Percentiles rank a stretch among this genome's conserved stretches.
phyloP scores from a whole-genome alignment of 2,888 invertebrate species.

The Reticulitermes lucifugus region DNA sequence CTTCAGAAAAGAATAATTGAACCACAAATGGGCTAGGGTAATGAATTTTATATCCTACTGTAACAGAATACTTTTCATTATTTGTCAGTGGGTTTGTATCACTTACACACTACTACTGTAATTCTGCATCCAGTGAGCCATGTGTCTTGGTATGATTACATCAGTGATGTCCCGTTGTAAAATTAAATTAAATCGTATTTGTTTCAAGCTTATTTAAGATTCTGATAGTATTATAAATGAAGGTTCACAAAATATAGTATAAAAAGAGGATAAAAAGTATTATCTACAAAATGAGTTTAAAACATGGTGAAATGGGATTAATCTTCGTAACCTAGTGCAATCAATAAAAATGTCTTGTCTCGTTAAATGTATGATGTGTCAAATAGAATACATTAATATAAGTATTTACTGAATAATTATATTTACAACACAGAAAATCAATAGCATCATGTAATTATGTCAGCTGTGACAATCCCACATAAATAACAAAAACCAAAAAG shows the following conservation, averaged over 20 bases:
- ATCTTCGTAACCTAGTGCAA: constrained; percentile 51
- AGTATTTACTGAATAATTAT: constrained; percentile 48
- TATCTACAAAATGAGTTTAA: constrained; percentile 8
- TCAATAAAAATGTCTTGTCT: constrained; percentile 51
- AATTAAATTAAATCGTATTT: not conserved
- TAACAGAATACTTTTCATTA: not conserved
- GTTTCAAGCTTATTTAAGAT: not conserved
- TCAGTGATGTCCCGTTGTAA: not conserved
- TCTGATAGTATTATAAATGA: not conserved
- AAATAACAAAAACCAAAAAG: constrained; percentile 40
- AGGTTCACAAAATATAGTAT: not conserved
- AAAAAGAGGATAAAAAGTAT: not conserved
- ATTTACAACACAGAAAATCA: constrained; percentile 43
- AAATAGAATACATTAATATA: constrained; percentile 45
- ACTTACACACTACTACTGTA: not conserved
- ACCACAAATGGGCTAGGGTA: too few species aligned
- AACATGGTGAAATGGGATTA: constrained; percentile 5
- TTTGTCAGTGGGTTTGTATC: not conserved
- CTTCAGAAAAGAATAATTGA: too few species aligned
- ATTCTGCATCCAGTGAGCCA: not conserved
- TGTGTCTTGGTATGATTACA: not conserved
- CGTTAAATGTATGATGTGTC: constrained; percentile 50
- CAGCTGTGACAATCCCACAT: constrained; percentile 53
- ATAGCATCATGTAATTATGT: constrained; percentile 50
- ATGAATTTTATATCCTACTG: not conserved